Evolutionary conservation across 2,113 vertebrate species (phyloP).

Genomic region (Tichodroma muraria): DNA sequence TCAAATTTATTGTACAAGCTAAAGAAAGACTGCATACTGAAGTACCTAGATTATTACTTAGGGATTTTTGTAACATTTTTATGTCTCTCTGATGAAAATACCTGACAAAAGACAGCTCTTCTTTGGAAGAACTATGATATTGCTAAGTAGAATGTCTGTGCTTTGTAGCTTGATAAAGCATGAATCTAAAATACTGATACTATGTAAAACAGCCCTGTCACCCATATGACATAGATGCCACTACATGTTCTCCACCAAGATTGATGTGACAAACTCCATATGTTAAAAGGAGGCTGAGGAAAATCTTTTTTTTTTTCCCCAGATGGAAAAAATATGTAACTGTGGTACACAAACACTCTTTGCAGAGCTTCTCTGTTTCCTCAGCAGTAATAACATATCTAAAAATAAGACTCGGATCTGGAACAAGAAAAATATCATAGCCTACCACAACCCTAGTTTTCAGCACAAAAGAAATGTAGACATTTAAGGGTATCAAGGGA

Average conservation of each 20-base stretch:
- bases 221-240: constrained; percentile 46
- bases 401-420: constrained; percentile 40
- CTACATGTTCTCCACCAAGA: constrained; percentile 39
- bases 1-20: not conserved
- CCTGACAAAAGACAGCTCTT: constrained; percentile 1
- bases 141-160: not conserved
- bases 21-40: not conserved
- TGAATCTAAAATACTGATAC: constrained; percentile 11
- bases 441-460: not conserved
- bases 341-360: constrained; percentile 40
- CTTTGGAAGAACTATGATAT: constrained; percentile 7
- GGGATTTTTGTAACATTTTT: not conserved
- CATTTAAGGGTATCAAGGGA: not conserved
- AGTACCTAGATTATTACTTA: not conserved
- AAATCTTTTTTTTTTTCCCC: not conserved
- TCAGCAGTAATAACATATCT: constrained; percentile 22
- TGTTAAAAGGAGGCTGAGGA: constrained; percentile 48
- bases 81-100: constrained; percentile 10
- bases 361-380: constrained; percentile 40
- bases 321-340: constrained; percentile 58
- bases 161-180: constrained; percentile 16
- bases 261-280: constrained; percentile 57
- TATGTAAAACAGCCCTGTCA: constrained; percentile 60
- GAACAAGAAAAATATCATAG: constrained; percentile 26
- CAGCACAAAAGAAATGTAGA: not conserved